Conservation (phyloP, 1,140 invertebrate species). For the Bombus superbus region DNA sequence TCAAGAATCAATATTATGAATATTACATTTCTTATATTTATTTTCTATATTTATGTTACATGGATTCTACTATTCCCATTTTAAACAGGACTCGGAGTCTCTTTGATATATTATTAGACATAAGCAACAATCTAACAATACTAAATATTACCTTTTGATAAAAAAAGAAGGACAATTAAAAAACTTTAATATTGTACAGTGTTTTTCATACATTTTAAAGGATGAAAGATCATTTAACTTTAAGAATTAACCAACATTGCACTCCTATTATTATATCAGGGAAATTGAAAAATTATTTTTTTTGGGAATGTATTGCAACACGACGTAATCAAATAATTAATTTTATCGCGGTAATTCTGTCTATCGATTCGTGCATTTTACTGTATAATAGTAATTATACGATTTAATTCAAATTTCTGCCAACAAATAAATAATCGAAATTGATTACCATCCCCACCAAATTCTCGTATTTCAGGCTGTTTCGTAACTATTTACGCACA, state of each 20-base stretch:
- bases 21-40: slow-evolving; percentile 5
- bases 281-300: not conserved
- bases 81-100: not conserved
- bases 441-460: not conserved
- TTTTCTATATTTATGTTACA: slow-evolving; percentile 47
- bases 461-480: not conserved
- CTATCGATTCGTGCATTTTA: not conserved
- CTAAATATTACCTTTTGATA: not conserved
- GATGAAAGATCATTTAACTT: not conserved
- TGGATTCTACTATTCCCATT: not conserved
- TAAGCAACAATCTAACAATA: slow-evolving; percentile 20
- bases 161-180: not conserved
- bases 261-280: not conserved
- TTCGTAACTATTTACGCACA: not conserved
- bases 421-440: slow-evolving; percentile 2
- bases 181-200: slow-evolving; percentile 4
- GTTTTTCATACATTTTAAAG: not conserved
- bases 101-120: slow-evolving; percentile 29
- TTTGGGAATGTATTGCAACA: not conserved
- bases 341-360: not conserved
- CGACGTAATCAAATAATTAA: slow-evolving; percentile 10
- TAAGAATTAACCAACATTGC: slow-evolving; percentile 4
- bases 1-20: slow-evolving; percentile 15
- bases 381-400: not conserved
- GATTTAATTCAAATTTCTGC: not conserved